Conservation (phyloP, 2,888 invertebrate genomes). For the Parnassius orleans region DNA sequence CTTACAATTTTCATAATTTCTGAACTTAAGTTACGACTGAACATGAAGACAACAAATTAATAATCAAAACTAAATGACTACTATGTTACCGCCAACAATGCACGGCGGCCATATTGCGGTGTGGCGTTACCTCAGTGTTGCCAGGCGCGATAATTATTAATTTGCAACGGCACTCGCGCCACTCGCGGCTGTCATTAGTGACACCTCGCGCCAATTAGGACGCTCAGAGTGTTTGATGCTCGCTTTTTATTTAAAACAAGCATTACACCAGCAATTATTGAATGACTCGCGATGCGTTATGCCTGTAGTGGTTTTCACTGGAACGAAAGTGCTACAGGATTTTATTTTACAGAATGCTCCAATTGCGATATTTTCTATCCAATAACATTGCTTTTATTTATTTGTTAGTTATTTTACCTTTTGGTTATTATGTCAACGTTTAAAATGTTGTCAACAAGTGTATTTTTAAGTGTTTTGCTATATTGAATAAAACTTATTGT, state of each 20-base stretch:
- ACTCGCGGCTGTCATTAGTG: conserved; percentile 74
- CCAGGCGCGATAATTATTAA: conserved; percentile 79
- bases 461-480: too few relatives aligned
- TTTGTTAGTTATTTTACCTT: conserved; percentile 5
- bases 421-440: conserved; percentile 11
- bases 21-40: not conserved
- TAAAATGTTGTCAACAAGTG: too few relatives aligned
- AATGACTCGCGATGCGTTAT: conserved; percentile 64
- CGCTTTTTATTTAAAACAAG: conserved; percentile 76
- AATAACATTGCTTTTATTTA: conserved; percentile 31
- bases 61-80: conserved; percentile 57
- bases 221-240: conserved; percentile 72
- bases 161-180: conserved; percentile 64
- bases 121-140: conserved; percentile 63
- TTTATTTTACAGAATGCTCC: conserved; percentile 41
- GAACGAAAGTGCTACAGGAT: conserved; percentile 44
- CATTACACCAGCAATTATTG: conserved; percentile 75
- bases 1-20: not conserved
- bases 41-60: conserved; percentile 31
- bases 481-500: too few relatives aligned
- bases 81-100: conserved; percentile 60
- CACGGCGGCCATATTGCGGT: conserved; percentile 69
- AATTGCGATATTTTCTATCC: conserved; percentile 34
- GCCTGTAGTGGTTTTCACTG: conserved; percentile 55
- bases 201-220: conserved; percentile 79